Evolutionary conservation across 2,113 vertebrate genomes (phyloP).

Genomic region (Regulus satrapa): DNA sequence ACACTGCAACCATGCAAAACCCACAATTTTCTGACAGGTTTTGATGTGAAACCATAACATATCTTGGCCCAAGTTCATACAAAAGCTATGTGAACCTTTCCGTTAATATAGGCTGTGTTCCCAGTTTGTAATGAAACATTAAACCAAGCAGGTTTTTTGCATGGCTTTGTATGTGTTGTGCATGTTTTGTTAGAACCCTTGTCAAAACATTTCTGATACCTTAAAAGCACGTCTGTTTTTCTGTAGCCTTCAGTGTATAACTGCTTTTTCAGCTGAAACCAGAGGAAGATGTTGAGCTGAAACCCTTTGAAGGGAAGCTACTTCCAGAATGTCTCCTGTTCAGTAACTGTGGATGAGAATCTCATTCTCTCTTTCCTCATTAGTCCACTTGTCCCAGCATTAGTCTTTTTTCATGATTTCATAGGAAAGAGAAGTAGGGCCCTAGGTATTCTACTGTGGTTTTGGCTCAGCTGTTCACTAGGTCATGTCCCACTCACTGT

Average conservation of each 20-base stretch:
- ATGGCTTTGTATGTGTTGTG: background rate
- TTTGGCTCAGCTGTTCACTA: background rate
- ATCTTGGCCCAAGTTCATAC: background rate
- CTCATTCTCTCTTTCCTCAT: background rate
- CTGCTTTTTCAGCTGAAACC: background rate
- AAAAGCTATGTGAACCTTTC: background rate
- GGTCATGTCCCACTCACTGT: background rate
- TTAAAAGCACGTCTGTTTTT: background rate
- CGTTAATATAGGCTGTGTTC: background rate
- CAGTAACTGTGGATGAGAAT: background rate
- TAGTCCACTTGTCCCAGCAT: background rate
- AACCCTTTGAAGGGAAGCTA: background rate
- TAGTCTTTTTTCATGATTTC: background rate
- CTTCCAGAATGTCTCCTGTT: background rate
- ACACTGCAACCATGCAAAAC: background rate
- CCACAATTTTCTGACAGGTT: background rate
- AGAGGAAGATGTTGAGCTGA: background rate
- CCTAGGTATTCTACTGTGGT: background rate
- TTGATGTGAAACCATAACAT: conserved; percentile 9
- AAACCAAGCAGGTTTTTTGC: background rate
- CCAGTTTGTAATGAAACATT: background rate
- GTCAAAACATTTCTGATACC: background rate
- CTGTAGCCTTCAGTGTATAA: background rate
- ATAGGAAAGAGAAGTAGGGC: background rate
- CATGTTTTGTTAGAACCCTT: background rate